phyloP scores from a whole-genome alignment of 2,113 vertebrate genomes.

The Dinomys branickii region DNA sequence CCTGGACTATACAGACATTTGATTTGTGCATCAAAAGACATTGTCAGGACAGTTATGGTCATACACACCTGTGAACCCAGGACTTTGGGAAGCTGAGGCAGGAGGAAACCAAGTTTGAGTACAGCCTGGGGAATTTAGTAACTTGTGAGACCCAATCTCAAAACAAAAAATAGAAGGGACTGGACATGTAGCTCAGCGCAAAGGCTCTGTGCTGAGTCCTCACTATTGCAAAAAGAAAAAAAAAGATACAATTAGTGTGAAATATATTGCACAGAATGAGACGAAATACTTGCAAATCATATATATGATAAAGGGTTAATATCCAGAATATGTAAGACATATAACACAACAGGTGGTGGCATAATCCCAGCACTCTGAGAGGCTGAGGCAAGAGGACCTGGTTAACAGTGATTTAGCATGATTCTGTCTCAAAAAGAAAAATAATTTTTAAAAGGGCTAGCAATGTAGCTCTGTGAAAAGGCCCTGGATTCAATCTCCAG shows the following conservation, averaged over 20 bases:
- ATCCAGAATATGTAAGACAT: neutral
- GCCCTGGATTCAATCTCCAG: neutral
- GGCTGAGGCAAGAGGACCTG: neutral
- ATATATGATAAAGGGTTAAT: neutral
- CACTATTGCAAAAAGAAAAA: neutral
- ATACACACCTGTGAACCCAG: neutral
- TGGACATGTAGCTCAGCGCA: neutral
- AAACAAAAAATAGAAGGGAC: neutral
- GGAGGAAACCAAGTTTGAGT: neutral
- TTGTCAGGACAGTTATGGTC: neutral
- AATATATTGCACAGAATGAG: neutral
- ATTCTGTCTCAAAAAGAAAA: neutral
- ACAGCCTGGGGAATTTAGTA: neutral
- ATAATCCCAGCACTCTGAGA: neutral
- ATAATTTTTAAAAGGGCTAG: neutral
- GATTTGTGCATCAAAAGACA: neutral
- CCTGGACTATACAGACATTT: neutral
- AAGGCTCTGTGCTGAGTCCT: neutral
- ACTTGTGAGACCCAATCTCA: neutral
- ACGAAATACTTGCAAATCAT: neutral
- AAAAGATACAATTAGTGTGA: neutral
- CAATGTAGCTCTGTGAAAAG: neutral
- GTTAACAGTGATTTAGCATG: neutral
- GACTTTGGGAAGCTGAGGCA: neutral
- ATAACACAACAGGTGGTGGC: neutral